phyloP scores from a whole-genome alignment of 2,888 invertebrate species.

The Apodemia duryi region DNA sequence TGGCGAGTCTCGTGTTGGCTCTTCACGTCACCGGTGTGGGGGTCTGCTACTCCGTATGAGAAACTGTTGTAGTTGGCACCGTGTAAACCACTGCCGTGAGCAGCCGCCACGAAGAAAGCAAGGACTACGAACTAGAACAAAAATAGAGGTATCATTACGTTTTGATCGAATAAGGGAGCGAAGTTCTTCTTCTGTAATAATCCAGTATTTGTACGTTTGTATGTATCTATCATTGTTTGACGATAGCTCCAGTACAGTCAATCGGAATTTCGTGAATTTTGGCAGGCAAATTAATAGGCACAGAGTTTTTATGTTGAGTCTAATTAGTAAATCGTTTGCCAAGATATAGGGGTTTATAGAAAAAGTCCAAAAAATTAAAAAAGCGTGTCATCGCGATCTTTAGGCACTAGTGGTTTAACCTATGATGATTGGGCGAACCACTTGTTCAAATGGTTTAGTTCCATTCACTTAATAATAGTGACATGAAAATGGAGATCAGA shows the following conservation, averaged over 20 bases:
- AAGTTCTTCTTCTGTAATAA: neutral
- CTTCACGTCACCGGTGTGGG: slow-evolving; percentile 72
- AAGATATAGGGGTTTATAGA: no score
- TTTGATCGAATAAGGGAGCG: neutral
- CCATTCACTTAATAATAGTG: no score
- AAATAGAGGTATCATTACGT: slow-evolving; percentile 40
- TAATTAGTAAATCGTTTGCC: no score
- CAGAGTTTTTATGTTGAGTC: no score
- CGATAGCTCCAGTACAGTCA: neutral
- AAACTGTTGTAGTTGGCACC: slow-evolving; percentile 58
- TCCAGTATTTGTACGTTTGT: neutral
- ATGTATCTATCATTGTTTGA: neutral
- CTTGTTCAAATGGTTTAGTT: no score
- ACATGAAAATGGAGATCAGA: no score
- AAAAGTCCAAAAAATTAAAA: no score
- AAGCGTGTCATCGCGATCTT: no score
- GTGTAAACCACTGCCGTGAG: slow-evolving; percentile 46
- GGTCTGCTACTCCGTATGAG: slow-evolving; percentile 74
- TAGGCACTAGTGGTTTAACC: no score
- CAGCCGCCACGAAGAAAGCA: slow-evolving; percentile 46
- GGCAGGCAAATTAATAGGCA: neutral
- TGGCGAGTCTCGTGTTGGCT: slow-evolving; percentile 68
- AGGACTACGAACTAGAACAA: slow-evolving; percentile 44
- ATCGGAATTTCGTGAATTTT: neutral
- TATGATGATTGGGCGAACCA: no score